These are phyloP conservation scores for Microplitis deprimator DNA, from an alignment of 2,888 invertebrate genomes.

Conservation along the genomic window DNA sequence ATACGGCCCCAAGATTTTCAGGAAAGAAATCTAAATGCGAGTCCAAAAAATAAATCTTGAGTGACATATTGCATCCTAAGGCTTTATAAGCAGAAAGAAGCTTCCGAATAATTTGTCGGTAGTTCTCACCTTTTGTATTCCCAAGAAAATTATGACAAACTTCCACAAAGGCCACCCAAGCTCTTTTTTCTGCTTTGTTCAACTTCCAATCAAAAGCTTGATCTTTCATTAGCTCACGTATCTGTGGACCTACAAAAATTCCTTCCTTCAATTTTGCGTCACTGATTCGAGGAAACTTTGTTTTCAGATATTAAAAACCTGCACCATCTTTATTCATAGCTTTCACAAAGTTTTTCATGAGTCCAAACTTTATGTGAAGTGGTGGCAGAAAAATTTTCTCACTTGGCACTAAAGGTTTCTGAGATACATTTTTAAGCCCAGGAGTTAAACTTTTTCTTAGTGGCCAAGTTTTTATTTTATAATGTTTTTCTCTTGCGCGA, in stretches of 20 bases:
- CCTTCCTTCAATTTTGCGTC: conserved; percentile 45
- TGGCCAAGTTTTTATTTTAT: too few species aligned
- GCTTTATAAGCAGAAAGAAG: conserved; percentile 43
- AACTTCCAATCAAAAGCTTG: conserved; percentile 17
- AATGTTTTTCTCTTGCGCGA: too few species aligned
- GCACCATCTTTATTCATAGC: conserved; percentile 31
- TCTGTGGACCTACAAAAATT: conserved; percentile 44
- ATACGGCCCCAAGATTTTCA: conserved; percentile 52
- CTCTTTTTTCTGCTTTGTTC: conserved; percentile 31
- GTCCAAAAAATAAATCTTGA: conserved; percentile 57
- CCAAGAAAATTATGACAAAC: conserved; percentile 37
- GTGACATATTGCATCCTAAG: conserved; percentile 52
- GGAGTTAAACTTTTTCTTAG: too few species aligned
- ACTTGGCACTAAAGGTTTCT: conserved; percentile 3
- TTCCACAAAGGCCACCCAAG: conserved; percentile 33
- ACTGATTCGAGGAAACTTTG: conserved; percentile 36
- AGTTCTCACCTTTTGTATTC: conserved; percentile 38
- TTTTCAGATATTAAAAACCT: conserved; percentile 34
- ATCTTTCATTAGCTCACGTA: conserved; percentile 38
- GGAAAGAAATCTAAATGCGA: conserved; percentile 54
- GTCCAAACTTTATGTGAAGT: conserved; percentile 54
- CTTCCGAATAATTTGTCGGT: conserved; percentile 23
- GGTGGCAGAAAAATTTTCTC: conserved; percentile 48
- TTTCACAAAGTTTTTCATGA: conserved; percentile 55
- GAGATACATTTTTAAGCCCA: conserved; percentile 14